Percentiles rank a stretch among this genome's conserved stretches.
phyloP scores from a whole-genome alignment of 2,888 invertebrate genomes.

The Hofmannophila pseudospretella region DNA sequence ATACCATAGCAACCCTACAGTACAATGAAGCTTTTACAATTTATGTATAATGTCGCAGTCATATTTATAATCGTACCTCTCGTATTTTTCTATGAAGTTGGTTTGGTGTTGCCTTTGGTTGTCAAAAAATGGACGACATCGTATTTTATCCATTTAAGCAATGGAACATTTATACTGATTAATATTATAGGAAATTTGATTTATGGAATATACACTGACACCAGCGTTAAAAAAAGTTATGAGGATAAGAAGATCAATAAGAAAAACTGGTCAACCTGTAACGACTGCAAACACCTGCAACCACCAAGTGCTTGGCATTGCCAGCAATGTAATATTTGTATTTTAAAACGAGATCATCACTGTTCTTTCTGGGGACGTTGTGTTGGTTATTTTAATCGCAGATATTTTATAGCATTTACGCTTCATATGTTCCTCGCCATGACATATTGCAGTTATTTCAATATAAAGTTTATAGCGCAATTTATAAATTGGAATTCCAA shows the following conservation, averaged over 20 bases:
- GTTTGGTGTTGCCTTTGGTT: slow-evolving; percentile 84
- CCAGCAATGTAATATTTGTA: slow-evolving; percentile 87
- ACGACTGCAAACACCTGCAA: slow-evolving; percentile 83
- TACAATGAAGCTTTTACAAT: too few relatives aligned
- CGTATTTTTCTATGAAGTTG: slow-evolving; percentile 85
- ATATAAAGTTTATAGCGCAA: slow-evolving; percentile 81
- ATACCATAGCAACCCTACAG: too few relatives aligned
- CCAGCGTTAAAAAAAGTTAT: slow-evolving; percentile 80
- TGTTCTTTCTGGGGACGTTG: slow-evolving; percentile 94
- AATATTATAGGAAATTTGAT: slow-evolving; percentile 89
- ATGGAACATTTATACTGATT: slow-evolving; percentile 83
- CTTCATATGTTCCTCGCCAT: slow-evolving; percentile 85
- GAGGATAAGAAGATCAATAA: slow-evolving; percentile 65
- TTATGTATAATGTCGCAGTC: slow-evolving; percentile 58
- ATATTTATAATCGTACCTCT: slow-evolving; percentile 80
- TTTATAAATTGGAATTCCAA: slow-evolving; percentile 77
- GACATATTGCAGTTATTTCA: slow-evolving; percentile 82
- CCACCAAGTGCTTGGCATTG: slow-evolving; percentile 96
- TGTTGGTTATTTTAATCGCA: slow-evolving; percentile 90
- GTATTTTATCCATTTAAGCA: slow-evolving; percentile 76
- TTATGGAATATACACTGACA: slow-evolving; percentile 86
- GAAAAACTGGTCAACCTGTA: slow-evolving; percentile 86
- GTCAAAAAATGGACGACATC: slow-evolving; percentile 75
- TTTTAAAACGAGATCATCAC: slow-evolving; percentile 92
- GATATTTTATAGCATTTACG: slow-evolving; percentile 90